A percentile compares a stretch with the other conserved stretches of the same genome.
Evolutionary conservation across 2,797 vertebrate genomes (phyloP).

Genomic region (Gambusia yucatana): DNA sequence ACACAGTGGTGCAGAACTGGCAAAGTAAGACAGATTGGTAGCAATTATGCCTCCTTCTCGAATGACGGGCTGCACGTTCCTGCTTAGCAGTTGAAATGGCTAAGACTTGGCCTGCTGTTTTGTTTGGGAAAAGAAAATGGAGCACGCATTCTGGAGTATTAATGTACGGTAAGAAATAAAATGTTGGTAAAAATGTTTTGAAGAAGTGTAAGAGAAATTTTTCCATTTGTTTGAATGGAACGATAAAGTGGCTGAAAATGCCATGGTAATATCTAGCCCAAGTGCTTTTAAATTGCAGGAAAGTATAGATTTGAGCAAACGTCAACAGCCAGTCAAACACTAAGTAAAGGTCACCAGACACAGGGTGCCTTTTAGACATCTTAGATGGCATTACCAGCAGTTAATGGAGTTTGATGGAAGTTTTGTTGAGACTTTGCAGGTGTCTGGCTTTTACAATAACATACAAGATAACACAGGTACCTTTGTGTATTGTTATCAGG

Average conservation of each 20-base stretch:
- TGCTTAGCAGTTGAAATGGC: conserved; percentile 32
- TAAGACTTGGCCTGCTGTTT: conserved; percentile 27
- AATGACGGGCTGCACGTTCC: conserved; percentile 17
- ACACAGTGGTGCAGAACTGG: conserved; percentile 56
- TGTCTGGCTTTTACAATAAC: not conserved
- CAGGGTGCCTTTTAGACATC: not conserved
- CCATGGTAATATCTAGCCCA: not conserved
- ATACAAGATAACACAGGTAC: not conserved
- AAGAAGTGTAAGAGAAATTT: not conserved
- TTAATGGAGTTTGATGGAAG: conserved; percentile 2
- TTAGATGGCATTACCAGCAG: not conserved
- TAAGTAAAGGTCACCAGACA: conserved; percentile 10
- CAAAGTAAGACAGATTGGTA: conserved; percentile 36
- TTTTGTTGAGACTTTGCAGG: conserved; percentile 1
- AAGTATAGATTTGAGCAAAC: conserved; percentile 3
- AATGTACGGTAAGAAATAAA: not conserved
- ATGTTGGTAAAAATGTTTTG: not conserved
- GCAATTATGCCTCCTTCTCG: conserved; percentile 26
- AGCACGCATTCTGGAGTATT: not conserved
- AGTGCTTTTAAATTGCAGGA: conserved; percentile 1
- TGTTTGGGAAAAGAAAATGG: conserved; percentile 6
- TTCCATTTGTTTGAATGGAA: not conserved
- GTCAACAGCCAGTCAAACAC: conserved; percentile 4
- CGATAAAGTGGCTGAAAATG: not conserved
- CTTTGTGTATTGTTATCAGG: not conserved